These are phyloP conservation scores for Iguana delicatissima DNA, from an alignment of 2,797 vertebrate species.

Conservation along the genomic window DNA sequence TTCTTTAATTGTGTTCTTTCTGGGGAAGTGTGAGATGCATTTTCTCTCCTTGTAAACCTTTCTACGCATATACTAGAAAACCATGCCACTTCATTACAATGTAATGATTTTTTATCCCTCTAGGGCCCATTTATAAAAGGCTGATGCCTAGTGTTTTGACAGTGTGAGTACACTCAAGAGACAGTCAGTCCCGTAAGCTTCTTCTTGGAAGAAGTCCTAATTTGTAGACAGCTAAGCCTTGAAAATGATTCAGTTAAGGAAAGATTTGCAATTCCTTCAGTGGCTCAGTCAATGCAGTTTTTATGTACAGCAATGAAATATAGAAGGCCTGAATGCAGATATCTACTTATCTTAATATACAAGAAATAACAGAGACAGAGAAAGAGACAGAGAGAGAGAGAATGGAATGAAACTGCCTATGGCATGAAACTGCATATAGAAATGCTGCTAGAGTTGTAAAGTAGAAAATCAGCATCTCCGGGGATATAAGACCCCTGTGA, in stretches of 20 bases:
- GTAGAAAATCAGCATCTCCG: too few relatives aligned
- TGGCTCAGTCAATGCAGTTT: slow-evolving; percentile 10
- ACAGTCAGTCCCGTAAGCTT: background rate
- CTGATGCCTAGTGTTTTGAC: background rate
- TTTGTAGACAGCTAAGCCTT: background rate
- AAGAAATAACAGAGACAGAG: background rate
- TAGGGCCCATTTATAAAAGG: background rate
- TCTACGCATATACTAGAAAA: background rate
- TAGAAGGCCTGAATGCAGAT: background rate
- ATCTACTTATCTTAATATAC: background rate
- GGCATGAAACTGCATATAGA: too few relatives aligned
- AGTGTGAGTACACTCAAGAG: background rate
- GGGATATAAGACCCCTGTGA: too few relatives aligned
- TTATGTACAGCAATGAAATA: background rate
- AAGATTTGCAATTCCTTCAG: background rate
- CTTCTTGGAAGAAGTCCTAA: background rate
- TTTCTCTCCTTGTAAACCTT: background rate
- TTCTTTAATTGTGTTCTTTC: background rate
- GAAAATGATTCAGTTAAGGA: background rate
- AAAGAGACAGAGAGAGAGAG: too few relatives aligned
- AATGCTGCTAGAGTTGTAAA: too few relatives aligned
- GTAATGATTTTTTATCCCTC: slow-evolving; percentile 2
- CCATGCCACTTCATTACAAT: background rate
- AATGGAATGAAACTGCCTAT: too few relatives aligned
- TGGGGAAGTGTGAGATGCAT: background rate